Evolutionary conservation across 1,140 invertebrate species (phyloP), one percentile per base, ranked within the genome.

Genomic region (Scaptomyza hsui): DNA sequence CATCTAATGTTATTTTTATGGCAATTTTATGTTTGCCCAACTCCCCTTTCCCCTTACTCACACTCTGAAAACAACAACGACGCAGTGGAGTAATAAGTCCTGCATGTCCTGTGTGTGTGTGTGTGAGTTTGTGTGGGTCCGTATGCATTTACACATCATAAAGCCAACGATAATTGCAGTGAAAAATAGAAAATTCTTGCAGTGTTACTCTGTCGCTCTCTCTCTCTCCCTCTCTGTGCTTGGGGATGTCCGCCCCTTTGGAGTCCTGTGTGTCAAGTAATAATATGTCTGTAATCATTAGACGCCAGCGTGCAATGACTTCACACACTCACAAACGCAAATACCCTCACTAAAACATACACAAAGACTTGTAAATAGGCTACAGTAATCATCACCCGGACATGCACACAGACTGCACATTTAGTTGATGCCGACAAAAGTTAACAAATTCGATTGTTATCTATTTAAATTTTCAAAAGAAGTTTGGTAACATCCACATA

Each of bases 201-300:
- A 71, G 72, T 78, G 68, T 75, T 65, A 19, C 65, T 48, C 15
- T 42, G 42, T 19, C 26, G 26, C 19, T 39, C 29, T 65, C 45
- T 26, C 41, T 32, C 4, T n/a, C n/a, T n/a, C n/a, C n/a, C n/a
- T n/a, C 48, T 32, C 10, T 41, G 18, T 21, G 9, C 16, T 6
- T 5, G 29, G 9, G 21, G 18, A 39, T 15, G 13, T 32, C 6
- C 57, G 35, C 26, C 56, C 48, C 47, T 60, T 60, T 19, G 64
- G 64, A 59, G 62, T 68, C 49, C 13, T 64, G 39, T 74, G 47
- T 59, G 65, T 53, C 61, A 67, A 67, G 72, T 72, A 61, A 67
- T 67, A 78, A 78, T 72, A 76, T 68, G 70, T 62, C 63, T 62
- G 59, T 73, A 73, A 73, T 76, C 57, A 78, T 78, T 78, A 75